phyloP scores from a whole-genome alignment of 2,797 vertebrate genomes.

The Typhlichthys subterraneus region DNA sequence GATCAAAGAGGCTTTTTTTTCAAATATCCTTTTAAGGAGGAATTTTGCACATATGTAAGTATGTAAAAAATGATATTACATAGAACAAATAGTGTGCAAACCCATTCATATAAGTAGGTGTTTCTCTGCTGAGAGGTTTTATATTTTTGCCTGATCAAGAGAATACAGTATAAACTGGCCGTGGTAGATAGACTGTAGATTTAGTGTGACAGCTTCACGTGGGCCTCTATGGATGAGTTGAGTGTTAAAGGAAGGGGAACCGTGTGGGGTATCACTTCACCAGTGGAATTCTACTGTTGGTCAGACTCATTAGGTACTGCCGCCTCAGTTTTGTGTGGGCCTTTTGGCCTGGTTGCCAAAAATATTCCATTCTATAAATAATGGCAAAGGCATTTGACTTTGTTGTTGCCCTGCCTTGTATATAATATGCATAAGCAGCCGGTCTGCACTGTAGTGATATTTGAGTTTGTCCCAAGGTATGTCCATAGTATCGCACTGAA shows the following conservation, averaged over 20 bases:
- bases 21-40: too few relatives aligned
- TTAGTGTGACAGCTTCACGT: slow-evolving; percentile 10
- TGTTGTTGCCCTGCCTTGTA: slow-evolving; percentile 1
- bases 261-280: background rate
- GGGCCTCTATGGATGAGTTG: slow-evolving; percentile 6
- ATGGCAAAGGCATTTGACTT: background rate
- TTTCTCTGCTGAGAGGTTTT: background rate
- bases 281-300: slow-evolving; percentile 4
- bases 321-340: slow-evolving; percentile 6
- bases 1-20: background rate
- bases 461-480: background rate
- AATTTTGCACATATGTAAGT: background rate
- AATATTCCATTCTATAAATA: slow-evolving; percentile 1
- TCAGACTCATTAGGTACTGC: background rate
- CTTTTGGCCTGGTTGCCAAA: background rate
- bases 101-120: background rate
- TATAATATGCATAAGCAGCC: background rate
- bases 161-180: background rate
- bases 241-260: slow-evolving; percentile 10
- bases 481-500: too few relatives aligned
- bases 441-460: background rate
- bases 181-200: slow-evolving; percentile 9
- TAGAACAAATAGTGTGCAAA: background rate
- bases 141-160: slow-evolving; percentile 13
- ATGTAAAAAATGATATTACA: background rate